phyloP scores from a whole-genome alignment of 2,888 invertebrate genomes.

The Carcina quercana region DNA sequence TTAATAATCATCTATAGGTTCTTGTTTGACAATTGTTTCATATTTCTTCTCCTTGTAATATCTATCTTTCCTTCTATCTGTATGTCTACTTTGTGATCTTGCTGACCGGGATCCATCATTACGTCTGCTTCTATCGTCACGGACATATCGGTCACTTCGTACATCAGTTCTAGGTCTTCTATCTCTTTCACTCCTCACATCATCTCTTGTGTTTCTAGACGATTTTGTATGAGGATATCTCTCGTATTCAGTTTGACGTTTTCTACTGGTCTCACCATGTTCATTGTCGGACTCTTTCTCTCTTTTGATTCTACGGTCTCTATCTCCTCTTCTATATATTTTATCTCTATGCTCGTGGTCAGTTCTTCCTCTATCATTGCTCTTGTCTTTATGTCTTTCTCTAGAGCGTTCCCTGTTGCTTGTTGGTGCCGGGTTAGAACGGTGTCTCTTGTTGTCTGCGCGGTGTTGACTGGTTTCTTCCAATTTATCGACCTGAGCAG shows the following conservation, averaged over 20 bases:
- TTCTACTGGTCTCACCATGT: not conserved
- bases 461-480: not conserved
- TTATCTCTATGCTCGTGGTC: slow-evolving; percentile 4
- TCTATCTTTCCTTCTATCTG: too few relatives aligned
- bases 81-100: too few relatives aligned
- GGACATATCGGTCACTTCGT: too few relatives aligned
- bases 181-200: too few relatives aligned
- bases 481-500: not conserved
- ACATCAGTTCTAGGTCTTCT: too few relatives aligned
- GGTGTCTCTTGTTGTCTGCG: not conserved
- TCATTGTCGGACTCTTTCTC: too few relatives aligned
- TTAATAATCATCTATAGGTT: too few relatives aligned
- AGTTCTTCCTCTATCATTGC: slow-evolving; percentile 4
- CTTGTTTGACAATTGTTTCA: too few relatives aligned
- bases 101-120: too few relatives aligned
- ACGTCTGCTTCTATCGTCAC: too few relatives aligned
- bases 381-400: not conserved
- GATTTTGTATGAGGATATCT: not conserved
- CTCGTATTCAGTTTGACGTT: not conserved
- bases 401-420: slow-evolving; percentile 1
- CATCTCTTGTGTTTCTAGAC: not conserved
- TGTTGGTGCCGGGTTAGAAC: not conserved
- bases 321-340: slow-evolving; percentile 1
- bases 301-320: slow-evolving; percentile 2
- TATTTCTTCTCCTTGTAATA: too few relatives aligned